Base-by-base conservation (phyloP, 2,888 invertebrate genomes). In the Cyclophora albipunctata region DNA sequence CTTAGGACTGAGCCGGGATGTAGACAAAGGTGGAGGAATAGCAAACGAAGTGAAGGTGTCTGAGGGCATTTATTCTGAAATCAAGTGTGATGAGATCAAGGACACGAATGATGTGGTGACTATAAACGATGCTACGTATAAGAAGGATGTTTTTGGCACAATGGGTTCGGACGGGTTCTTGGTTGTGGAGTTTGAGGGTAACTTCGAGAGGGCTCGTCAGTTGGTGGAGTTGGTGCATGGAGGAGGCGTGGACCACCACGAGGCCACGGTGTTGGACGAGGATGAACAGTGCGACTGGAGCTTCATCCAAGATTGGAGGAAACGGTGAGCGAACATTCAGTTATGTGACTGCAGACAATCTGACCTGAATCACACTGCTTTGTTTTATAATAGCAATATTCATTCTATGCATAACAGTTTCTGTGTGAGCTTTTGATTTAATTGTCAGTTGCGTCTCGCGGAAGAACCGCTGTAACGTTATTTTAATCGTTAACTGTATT, bases 291-390 rank as follows among this genome's bases (percentile, higher is more conserved):
- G 91, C 57, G 93, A 93, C 73, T 93, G 93, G 93, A 93, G 93
- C 70, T 93, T 93, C 73, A 93, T 93, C 46, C 93, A 93, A 75
- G 91, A 91, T 69, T 93, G 93, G 93, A 89, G 93, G 69, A 90
- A 91, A 80, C 90, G 92, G 92, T 92, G 81, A 73, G 82, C 75
- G 37, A 48, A 49, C 50, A 60, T 62, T 49, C 60, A 62, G 65
- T 68, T 68, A 68, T 65, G 53, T 63, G 60, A 45, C 46, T 65
- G 53, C 59, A 72, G 68, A 67, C 66, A 7, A 52, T 52, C 55
- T 71, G 75, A 66, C 77, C 80, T 66, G 63, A 63, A 73, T 81
- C 68, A 58, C 68, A 68, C 60, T 63, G 59, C 68, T 67, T 76
- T 73, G 69, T 71, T 66, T 72, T 71, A 67, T 70, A 71, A 69